A percentile compares a stretch with the other conserved stretches of the same genome.
phyloP scores from a whole-genome alignment of 2,888 invertebrate species.

The Leptinotarsa rubiginosa region DNA sequence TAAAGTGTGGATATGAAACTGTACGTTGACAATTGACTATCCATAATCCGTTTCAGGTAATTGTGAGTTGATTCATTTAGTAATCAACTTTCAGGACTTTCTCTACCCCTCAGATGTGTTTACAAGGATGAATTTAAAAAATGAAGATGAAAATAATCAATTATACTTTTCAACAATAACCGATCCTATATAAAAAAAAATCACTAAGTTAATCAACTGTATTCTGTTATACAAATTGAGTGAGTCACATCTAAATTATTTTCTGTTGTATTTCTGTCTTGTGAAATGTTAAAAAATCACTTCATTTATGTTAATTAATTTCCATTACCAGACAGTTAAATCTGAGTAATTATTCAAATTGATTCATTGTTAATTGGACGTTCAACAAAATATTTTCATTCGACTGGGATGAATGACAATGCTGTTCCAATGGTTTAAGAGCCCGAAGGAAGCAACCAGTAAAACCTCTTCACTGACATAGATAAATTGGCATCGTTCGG shows the following conservation, averaged over 20 bases:
- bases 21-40: too few relatives aligned
- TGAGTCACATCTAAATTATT: not conserved
- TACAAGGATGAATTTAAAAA: too few relatives aligned
- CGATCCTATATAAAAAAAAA: too few relatives aligned
- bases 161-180: too few relatives aligned
- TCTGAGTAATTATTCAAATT: slow-evolving; percentile 35
- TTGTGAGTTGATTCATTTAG: too few relatives aligned
- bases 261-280: not conserved
- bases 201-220: too few relatives aligned
- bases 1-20: too few relatives aligned
- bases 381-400: slow-evolving; percentile 51
- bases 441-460: slow-evolving; percentile 53
- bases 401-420: slow-evolving; percentile 51
- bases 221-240: not conserved
- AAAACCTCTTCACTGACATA: slow-evolving; percentile 60
- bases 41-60: too few relatives aligned
- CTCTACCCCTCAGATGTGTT: too few relatives aligned
- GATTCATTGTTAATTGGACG: slow-evolving; percentile 40
- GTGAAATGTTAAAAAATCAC: slow-evolving; percentile 17
- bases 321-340: slow-evolving; percentile 23
- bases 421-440: slow-evolving; percentile 45
- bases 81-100: too few relatives aligned
- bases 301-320: slow-evolving; percentile 26
- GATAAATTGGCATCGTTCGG: slow-evolving; percentile 65
- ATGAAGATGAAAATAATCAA: too few relatives aligned